Conservation (phyloP, 2,113 vertebrate genomes). For the Sciurus niger region DNA sequence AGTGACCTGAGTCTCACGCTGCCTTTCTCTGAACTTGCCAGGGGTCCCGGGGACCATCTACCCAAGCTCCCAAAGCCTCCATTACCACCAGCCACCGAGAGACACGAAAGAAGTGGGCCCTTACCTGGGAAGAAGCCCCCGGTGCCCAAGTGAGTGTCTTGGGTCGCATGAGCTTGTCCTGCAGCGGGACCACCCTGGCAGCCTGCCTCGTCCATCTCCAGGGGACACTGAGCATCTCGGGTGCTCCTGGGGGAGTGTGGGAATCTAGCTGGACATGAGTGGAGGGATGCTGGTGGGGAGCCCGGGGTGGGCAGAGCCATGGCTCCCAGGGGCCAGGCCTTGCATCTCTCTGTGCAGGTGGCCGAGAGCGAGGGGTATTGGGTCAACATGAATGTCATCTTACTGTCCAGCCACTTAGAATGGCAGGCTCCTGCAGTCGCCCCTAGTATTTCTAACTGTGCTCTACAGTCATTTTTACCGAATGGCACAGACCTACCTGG, state of each 20-base stretch:
- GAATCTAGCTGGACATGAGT: background rate
- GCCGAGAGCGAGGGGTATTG: rapidly evolving
- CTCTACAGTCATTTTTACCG: background rate
- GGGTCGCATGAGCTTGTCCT: background rate
- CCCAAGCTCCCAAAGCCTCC: conserved; percentile 91
- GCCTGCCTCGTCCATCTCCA: rapidly evolving
- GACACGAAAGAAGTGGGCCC: conserved; percentile 87
- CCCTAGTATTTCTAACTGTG: background rate
- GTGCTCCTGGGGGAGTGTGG: rapidly evolving
- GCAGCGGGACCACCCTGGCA: rapidly evolving
- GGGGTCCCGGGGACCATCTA: conserved; percentile 85
- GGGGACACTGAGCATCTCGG: rapidly evolving
- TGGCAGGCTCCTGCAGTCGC: background rate
- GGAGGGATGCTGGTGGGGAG: background rate
- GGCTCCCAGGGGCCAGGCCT: rapidly evolving
- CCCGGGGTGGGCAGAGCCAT: background rate
- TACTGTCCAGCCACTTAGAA: background rate
- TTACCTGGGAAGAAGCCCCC: conserved; percentile 84
- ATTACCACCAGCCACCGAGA: conserved; percentile 85
- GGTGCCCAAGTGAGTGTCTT: conserved; percentile 74
- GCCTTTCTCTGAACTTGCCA: conserved; percentile 71
- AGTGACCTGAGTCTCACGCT: background rate
- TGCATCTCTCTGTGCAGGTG: background rate
- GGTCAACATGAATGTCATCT: background rate
- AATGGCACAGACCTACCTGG: background rate